Evolutionary conservation across 2,797 vertebrate species (phyloP), one percentile per base, ranked within the genome.

Genomic region (Hipposideros larvatus): DNA sequence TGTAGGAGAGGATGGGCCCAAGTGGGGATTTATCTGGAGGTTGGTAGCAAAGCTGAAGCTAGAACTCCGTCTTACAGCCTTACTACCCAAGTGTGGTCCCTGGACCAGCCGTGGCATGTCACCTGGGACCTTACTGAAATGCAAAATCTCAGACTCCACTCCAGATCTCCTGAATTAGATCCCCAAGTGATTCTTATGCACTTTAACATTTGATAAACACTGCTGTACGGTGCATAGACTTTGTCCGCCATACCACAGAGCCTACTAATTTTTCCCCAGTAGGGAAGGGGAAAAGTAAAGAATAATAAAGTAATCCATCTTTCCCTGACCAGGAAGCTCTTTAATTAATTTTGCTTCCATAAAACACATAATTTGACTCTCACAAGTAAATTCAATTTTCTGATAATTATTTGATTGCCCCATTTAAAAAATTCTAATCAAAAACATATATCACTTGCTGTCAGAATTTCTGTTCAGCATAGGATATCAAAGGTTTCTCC

Each of bases 331-430:
- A 86, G 73, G 46, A 86, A 80, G 61, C 57, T 65, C 61, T 65
- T 74, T 70, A 77, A 82, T 85, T 87, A 75, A 83, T 92, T 94
- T 92, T 61, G 1, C 13, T 87, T 80, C 51, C 53, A 21, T n/a
- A 18, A 92, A 74, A 71, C 34, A n/a, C 31, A 65, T 48, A 79
- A 74, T 73, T 34, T 68, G 43, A 51, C 7, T 79, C 51, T 71
- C 43, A 57, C 59, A 48, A 94, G 37, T 61, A 57, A 24, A 83
- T 51, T 68, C 18, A 28, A 78, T 87, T 94, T 90, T 74, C 51
- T 90, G 71, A 55, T 92, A 28, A 83, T 78, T 78, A 71, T 77
- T 84, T 89, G 86, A 61, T 61, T 7, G 31, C 24, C 37, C 21
- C 21, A 61, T 43, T 78, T 84, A 9, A 34, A 65, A 83, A 94